phyloP scores from a whole-genome alignment of 2,113 vertebrate species.

The Hypomesus transpacificus region DNA sequence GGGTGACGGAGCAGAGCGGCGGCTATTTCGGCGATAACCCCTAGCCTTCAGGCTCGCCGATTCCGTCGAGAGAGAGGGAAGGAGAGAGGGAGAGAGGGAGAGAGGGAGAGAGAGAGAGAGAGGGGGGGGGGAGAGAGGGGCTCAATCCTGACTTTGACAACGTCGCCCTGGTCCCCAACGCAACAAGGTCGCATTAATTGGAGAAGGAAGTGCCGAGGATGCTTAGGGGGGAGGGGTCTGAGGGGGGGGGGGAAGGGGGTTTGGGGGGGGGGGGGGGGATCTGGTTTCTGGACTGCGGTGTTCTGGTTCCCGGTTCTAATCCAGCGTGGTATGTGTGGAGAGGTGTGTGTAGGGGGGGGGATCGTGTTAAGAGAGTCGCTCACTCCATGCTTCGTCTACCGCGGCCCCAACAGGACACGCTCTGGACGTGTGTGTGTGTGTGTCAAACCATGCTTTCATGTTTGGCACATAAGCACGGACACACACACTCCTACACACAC shows the following conservation, averaged over 20 bases:
- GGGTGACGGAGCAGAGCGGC: constrained; percentile 52
- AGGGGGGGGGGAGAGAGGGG: background rate
- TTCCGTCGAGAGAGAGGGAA: background rate
- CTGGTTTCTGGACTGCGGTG: constrained; percentile 55
- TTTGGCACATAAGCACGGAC: constrained; percentile 22
- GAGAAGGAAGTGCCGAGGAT: constrained; percentile 68
- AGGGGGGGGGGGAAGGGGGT: constrained; percentile 20
- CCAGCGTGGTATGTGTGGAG: constrained; percentile 63
- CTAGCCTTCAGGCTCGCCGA: constrained; percentile 37
- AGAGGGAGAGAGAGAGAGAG: too few relatives aligned
- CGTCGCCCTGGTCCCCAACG: constrained; percentile 26
- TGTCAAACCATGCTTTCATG: background rate
- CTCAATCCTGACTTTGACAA: constrained; percentile 54
- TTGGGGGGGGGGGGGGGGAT: constrained; percentile 59
- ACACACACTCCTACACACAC: constrained; percentile 13
- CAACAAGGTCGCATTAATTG: constrained; percentile 73
- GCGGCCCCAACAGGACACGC: constrained; percentile 11
- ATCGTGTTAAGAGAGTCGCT: constrained; percentile 32
- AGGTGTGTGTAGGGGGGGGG: constrained; percentile 41
- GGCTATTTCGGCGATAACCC: constrained; percentile 65
- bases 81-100: too few relatives aligned
- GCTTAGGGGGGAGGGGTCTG: constrained; percentile 51
- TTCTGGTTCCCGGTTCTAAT: constrained; percentile 68
- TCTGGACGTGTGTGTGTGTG: background rate
- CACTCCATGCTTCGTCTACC: constrained; percentile 38